phyloP scores from a whole-genome alignment of 35 echinoderm and acorn worm species.

The Strongylocentrotus purpuratus region DNA sequence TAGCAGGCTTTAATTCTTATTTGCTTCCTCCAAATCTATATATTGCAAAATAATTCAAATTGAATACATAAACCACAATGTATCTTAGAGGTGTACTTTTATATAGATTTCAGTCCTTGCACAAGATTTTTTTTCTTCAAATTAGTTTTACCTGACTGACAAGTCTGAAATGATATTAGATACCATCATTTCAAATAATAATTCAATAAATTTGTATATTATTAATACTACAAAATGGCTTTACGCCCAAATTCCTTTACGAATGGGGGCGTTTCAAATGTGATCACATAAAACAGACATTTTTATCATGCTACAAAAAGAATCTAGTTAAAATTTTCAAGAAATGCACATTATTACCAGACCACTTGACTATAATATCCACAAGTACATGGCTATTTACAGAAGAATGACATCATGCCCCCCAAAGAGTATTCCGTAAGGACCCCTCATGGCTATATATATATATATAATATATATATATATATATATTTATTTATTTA shows the following conservation, averaged over 20 bases:
- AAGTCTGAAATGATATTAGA: neutral
- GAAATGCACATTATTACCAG: conserved; percentile 23
- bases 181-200: neutral
- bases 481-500: too few relatives aligned
- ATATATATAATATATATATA: too few relatives aligned
- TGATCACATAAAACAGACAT: neutral
- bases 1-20: neutral
- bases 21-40: neutral
- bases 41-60: neutral
- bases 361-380: conserved; percentile 31
- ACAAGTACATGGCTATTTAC: conserved; percentile 28
- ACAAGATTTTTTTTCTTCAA: neutral
- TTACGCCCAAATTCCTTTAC: neutral
- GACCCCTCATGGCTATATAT: neutral
- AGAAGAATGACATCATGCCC: neutral
- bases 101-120: neutral
- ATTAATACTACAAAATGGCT: neutral
- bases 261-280: neutral
- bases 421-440: neutral
- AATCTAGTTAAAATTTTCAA: neutral
- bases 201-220: neutral
- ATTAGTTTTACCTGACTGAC: neutral
- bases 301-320: conserved; percentile 19
- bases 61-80: neutral
- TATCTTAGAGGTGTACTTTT: neutral